Evolutionary conservation across 2,888 invertebrate genomes (phyloP).

Genomic region (Amblyjoppa fuscipennis): DNA sequence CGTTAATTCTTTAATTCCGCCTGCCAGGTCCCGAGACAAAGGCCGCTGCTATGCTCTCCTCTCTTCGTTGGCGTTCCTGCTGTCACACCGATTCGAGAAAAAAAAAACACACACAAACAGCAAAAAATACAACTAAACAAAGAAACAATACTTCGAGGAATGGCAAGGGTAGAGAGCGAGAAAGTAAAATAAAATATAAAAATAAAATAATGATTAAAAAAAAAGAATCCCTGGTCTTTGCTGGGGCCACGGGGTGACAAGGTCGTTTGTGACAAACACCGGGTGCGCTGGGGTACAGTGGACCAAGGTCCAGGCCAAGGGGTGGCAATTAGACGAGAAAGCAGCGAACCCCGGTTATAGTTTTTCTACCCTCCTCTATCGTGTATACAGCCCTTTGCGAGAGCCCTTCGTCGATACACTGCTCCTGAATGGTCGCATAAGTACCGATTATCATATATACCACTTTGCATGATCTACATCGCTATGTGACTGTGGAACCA

Average conservation of each 20-base stretch:
- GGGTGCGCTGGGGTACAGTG: conserved; percentile 8
- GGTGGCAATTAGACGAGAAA: conserved; percentile 36
- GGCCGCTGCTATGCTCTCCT: background rate
- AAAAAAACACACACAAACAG: too few species aligned
- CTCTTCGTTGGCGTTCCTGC: background rate
- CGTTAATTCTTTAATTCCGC: conserved; percentile 19
- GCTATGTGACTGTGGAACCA: background rate
- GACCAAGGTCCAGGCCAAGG: background rate
- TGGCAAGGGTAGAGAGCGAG: conserved; percentile 48
- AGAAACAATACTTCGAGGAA: conserved; percentile 32
- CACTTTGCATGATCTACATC: background rate
- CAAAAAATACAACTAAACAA: conserved; percentile 1
- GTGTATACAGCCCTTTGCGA: background rate
- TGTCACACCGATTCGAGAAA: conserved; percentile 1
- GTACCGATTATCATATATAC: conserved; percentile 15
- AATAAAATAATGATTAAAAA: conserved; percentile 15
- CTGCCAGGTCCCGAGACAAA: conserved; percentile 28
- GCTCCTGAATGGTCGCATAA: conserved; percentile 16
- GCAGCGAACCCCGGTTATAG: conserved; percentile 7
- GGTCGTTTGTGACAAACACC: conserved; percentile 24
- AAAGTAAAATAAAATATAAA: conserved; percentile 28
- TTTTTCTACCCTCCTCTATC: background rate
- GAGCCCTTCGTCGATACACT: background rate
- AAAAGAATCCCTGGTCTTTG: background rate
- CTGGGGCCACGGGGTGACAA: conserved; percentile 8